Conservation (phyloP, 2,113 vertebrate species). For the Callionymus lyra region DNA sequence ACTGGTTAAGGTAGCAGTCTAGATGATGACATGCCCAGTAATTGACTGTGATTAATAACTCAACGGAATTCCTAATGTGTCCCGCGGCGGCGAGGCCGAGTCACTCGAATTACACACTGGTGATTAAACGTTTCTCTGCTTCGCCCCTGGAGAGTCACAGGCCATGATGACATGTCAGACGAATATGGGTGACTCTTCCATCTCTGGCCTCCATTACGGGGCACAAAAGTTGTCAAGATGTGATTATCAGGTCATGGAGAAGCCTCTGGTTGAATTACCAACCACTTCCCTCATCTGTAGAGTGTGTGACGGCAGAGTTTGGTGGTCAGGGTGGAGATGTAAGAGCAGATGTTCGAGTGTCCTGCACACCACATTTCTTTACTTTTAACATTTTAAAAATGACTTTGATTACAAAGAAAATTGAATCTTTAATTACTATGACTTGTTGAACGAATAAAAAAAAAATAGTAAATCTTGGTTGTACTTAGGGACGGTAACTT, state of each 20-base stretch:
- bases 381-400: too few relatives aligned
- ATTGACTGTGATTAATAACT: slow-evolving; percentile 51
- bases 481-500: too few relatives aligned
- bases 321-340: slow-evolving; percentile 19
- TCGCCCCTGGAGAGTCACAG: slow-evolving; percentile 9
- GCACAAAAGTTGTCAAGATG: slow-evolving; percentile 6
- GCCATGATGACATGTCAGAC: slow-evolving; percentile 35
- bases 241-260: too few relatives aligned
- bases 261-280: too few relatives aligned
- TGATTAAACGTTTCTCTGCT: slow-evolving; percentile 45
- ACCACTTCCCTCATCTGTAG: too few relatives aligned
- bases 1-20: slow-evolving; percentile 28
- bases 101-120: slow-evolving; percentile 28
- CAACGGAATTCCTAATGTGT: slow-evolving; percentile 43
- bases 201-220: slow-evolving; percentile 18
- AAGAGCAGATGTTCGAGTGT: too few relatives aligned
- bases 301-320: slow-evolving; percentile 17
- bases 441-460: too few relatives aligned
- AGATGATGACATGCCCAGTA: slow-evolving; percentile 40
- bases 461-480: too few relatives aligned
- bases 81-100: slow-evolving; percentile 35
- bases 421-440: too few relatives aligned
- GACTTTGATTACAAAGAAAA: too few relatives aligned
- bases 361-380: too few relatives aligned
- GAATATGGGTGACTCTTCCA: slow-evolving; percentile 19